These are phyloP conservation scores for Morpho achilles DNA, from an alignment of 2,888 invertebrate species.

Conservation along the genomic window DNA sequence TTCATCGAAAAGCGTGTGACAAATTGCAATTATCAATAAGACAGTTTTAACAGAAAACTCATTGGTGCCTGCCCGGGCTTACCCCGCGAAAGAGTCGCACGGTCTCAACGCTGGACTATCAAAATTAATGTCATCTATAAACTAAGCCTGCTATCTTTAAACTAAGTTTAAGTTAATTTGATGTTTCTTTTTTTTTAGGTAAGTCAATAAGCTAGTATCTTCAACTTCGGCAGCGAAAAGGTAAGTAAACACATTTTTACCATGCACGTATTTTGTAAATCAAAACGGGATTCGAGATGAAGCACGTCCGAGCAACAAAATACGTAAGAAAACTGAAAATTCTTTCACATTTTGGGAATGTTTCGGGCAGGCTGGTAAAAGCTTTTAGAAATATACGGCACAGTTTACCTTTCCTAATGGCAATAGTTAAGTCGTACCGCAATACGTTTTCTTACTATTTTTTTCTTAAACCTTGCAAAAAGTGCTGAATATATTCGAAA, in stretches of 20 bases:
- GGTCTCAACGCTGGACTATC: too few relatives aligned
- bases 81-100: too few relatives aligned
- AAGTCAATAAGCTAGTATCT: constrained; percentile 21
- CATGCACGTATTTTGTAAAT: constrained; percentile 7
- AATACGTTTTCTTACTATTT: constrained; percentile 19
- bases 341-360: constrained; percentile 23
- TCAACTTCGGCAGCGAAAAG: neutral
- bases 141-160: too few relatives aligned
- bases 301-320: constrained; percentile 14
- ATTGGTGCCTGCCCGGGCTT: too few relatives aligned
- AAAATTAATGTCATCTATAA: too few relatives aligned
- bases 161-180: neutral
- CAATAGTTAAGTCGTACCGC: constrained; percentile 29
- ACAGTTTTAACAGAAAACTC: too few relatives aligned
- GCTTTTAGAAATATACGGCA: constrained; percentile 33
- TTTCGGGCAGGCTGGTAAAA: constrained; percentile 29
- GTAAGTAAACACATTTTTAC: constrained; percentile 22
- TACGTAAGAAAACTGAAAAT: constrained; percentile 14
- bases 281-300: constrained; percentile 10
- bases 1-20: too few relatives aligned
- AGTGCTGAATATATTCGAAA: constrained; percentile 21
- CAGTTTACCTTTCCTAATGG: constrained; percentile 31
- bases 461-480: constrained; percentile 18
- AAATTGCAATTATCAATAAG: too few relatives aligned
- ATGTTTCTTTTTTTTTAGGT: constrained; percentile 28